Base-by-base conservation (phyloP, 2,797 vertebrate species). In the Atherinosoma microstoma region DNA sequence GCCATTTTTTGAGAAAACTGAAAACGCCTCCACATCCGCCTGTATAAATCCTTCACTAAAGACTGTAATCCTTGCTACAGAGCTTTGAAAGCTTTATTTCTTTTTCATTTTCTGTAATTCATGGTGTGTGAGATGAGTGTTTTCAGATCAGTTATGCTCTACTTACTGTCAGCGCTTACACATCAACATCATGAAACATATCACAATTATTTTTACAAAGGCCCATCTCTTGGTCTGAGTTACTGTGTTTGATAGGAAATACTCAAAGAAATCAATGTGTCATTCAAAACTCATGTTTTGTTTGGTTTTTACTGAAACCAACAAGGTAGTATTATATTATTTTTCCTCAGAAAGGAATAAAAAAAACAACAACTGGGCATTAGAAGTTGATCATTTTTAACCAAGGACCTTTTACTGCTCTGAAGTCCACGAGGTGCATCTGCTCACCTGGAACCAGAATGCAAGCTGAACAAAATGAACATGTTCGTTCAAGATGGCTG, bases 81-180 rank as follows among this genome's bases (percentile, higher is more conserved):
- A 78, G 74, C 30, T 78, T 32, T 36, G 4, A 74, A 74, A 27
- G 58, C 51, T 72, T 73, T 22, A 64, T 67, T 70, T 59, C 12
- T 61, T 45, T 9, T 29, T 27, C 13, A 29, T 75, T 70, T 35
- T 73, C 34, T 56, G 27, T 62, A 67, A 79, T 79, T 79, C 47
- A 83, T 65, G 73, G 65, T 66, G 82, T 49, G 32, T 76, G 68
- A 76, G 40, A 84, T 70, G 76, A 84, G 47, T 82, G 70, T 82
- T 68, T 85, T 80, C 42, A 64, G 16, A 78, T 85, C 71, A 64
- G 73, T 80, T 76, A 62, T 67, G 82, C 75, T 89, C 83, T 83
- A 77, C 70, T 82, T 84, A 67, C 69, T 57, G 40, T 71, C 62
- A 80, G 40, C 76, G 58, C 59, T 66, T 80, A 6, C 27, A 83